phyloP scores from a whole-genome alignment of 2,888 invertebrate species.

The Euproctis similis region DNA sequence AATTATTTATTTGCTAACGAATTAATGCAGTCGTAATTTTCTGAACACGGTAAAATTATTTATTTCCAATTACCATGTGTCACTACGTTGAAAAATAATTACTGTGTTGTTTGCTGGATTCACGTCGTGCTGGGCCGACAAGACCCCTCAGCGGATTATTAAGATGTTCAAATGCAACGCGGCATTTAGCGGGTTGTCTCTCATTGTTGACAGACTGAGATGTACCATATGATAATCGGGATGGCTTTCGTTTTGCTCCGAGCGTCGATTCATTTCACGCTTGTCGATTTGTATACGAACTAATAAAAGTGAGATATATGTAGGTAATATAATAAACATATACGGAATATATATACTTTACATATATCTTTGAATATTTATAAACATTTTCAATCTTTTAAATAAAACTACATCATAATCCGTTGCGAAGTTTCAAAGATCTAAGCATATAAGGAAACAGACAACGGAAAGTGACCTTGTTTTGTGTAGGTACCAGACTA shows the following conservation, averaged over 20 bases:
- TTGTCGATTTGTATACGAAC: constrained; percentile 51
- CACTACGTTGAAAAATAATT: constrained; percentile 64
- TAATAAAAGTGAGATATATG: too few species aligned
- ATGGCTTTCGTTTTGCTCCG: constrained; percentile 41
- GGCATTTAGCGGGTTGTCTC: constrained; percentile 53
- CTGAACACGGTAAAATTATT: constrained; percentile 33
- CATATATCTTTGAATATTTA: too few species aligned
- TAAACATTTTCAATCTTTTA: too few species aligned
- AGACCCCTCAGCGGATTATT: constrained; percentile 58
- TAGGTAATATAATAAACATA: too few species aligned
- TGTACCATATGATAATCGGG: constrained; percentile 58
- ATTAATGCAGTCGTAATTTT: constrained; percentile 42
- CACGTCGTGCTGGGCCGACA: constrained; percentile 69
- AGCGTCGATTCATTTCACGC: constrained; percentile 66
- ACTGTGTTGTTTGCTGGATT: constrained; percentile 44
- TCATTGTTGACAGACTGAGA: constrained; percentile 51
- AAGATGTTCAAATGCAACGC: constrained; percentile 56
- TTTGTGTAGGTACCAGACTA: too few species aligned
- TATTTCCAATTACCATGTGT: constrained; percentile 54
- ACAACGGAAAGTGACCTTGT: too few species aligned
- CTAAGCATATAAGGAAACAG: too few species aligned
- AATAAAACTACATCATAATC: too few species aligned
- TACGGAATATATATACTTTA: too few species aligned
- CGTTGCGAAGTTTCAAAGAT: too few species aligned
- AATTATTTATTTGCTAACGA: constrained; percentile 36